phyloP scores from a whole-genome alignment of 1,140 invertebrate genomes.

The Saxidomus purpurata region DNA sequence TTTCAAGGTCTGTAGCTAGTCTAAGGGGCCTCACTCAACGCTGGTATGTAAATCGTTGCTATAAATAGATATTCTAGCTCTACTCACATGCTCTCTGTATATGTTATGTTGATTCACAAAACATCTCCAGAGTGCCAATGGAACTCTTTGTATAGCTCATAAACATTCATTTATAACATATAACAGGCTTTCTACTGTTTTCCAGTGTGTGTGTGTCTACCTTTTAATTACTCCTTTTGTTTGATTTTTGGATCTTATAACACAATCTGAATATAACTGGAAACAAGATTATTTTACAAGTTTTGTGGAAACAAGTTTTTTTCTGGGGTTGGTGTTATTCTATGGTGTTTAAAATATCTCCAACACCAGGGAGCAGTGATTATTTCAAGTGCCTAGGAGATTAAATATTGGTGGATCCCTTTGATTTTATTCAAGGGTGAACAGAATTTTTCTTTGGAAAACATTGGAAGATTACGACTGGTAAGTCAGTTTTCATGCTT shows the following conservation, averaged over 20 bases:
- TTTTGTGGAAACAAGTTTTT: background rate
- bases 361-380: conserved; percentile 2
- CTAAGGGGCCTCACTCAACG: background rate
- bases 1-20: background rate
- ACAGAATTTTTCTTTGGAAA: background rate
- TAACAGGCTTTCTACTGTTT: conserved; percentile 26
- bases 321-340: background rate
- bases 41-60: conserved; percentile 2
- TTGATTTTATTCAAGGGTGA: background rate
- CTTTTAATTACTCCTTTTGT: background rate
- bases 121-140: conserved; percentile 17
- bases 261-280: background rate
- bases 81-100: background rate
- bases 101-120: conserved; percentile 20
- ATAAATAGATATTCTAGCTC: background rate
- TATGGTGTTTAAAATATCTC: background rate
- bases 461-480: background rate
- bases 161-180: conserved; percentile 18
- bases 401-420: background rate
- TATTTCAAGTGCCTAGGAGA: conserved; percentile 22
- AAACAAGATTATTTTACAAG: background rate
- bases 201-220: conserved; percentile 17
- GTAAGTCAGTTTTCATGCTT: background rate
- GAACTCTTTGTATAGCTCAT: conserved; percentile 20
- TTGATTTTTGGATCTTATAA: conserved; percentile 32